A percentile compares a stretch with the other conserved stretches of the same genome.
phyloP scores from a whole-genome alignment of 2,797 vertebrate genomes.

The Fistularia tabacaria region DNA sequence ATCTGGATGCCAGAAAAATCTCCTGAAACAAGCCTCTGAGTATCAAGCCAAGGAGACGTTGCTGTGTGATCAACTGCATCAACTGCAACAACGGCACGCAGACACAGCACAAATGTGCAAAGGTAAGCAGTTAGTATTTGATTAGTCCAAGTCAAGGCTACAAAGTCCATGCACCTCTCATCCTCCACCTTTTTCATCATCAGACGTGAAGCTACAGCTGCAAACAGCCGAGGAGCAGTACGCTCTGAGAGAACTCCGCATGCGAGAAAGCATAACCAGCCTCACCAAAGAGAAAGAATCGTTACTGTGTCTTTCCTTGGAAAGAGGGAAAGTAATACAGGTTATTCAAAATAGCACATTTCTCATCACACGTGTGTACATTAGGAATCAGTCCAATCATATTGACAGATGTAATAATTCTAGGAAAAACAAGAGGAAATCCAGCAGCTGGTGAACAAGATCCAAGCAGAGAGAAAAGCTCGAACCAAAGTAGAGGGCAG shows the following conservation, averaged over 20 bases:
- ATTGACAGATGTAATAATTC: not conserved
- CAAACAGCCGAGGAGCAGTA: conserved; percentile 49
- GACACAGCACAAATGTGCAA: conserved; percentile 50
- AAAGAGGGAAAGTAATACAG: conserved; percentile 72
- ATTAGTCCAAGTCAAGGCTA: not conserved
- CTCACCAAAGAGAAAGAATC: conserved; percentile 66
- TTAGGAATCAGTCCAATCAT: not conserved
- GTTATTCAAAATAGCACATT: conserved; percentile 32
- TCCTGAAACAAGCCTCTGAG: conserved; percentile 51
- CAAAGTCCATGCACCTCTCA: not conserved
- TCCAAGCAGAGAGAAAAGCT: conserved; percentile 54
- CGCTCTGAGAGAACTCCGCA: conserved; percentile 33
- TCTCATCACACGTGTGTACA: not conserved
- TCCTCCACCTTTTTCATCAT: not conserved
- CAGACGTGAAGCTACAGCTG: conserved; percentile 68
- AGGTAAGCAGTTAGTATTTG: conserved; percentile 35
- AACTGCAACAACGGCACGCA: conserved; percentile 53
- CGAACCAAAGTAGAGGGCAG: conserved; percentile 58
- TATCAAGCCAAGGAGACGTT: conserved; percentile 54
- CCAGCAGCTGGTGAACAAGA: conserved; percentile 58
- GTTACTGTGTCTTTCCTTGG: conserved; percentile 58
- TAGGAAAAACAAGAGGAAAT: conserved; percentile 73
- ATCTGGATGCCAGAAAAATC: conserved; percentile 50
- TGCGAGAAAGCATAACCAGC: conserved; percentile 44
- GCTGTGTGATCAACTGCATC: conserved; percentile 50